A percentile compares a stretch with the other conserved stretches of the same genome.
Conservation (phyloP, 1,140 invertebrate species). For the Pygmarrhopalites habei region DNA sequence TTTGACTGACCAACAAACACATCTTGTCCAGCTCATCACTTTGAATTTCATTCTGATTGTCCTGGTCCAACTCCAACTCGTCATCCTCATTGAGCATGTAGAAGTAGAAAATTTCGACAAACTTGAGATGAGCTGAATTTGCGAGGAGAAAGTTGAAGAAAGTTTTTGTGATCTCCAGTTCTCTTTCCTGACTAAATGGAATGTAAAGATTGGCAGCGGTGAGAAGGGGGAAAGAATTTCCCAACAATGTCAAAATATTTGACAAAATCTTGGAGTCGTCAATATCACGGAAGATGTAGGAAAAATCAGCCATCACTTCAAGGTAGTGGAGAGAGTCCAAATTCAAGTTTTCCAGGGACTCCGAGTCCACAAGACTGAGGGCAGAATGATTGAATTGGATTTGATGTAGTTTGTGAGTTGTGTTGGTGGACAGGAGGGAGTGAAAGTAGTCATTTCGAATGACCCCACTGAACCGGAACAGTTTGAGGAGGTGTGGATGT, state of each 20-base stretch:
- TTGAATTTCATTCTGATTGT: not conserved
- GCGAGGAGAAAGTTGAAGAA: not conserved
- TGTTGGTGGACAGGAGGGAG: not conserved
- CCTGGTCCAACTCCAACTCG: not conserved
- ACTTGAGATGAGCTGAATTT: not conserved
- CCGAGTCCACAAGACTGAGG: not conserved
- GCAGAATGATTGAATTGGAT: conserved; percentile 1
- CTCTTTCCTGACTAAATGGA: not conserved
- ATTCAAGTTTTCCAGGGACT: not conserved
- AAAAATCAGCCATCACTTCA: conserved; percentile 1
- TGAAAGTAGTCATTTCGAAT: conserved; percentile 4
- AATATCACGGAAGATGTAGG: conserved; percentile 9
- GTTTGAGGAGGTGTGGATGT: not conserved
- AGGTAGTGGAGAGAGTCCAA: not conserved
- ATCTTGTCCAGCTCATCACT: not conserved
- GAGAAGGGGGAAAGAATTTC: not conserved
- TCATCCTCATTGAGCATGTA: not conserved
- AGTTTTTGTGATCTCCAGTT: not conserved
- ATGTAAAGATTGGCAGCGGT: not conserved
- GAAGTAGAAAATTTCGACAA: not conserved
- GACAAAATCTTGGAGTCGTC: not conserved
- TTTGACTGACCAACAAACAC: not conserved
- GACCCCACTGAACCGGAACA: conserved; percentile 4
- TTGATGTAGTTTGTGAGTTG: not conserved
- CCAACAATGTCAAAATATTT: not conserved